Conservation (phyloP, 2,797 vertebrate species). For the Coilia nasus region DNA sequence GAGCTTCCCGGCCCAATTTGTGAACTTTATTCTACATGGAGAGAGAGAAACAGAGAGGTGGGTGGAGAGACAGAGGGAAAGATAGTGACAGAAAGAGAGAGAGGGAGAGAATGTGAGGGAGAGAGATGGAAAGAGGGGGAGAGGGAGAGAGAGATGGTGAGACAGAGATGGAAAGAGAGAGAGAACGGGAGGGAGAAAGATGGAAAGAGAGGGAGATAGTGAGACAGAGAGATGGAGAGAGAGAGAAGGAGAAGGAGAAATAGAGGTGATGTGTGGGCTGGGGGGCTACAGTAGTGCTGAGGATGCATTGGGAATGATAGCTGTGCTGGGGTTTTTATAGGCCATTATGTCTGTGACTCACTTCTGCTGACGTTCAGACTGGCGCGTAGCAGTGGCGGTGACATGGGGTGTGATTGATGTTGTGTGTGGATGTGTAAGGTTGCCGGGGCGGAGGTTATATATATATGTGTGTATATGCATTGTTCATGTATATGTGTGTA, state of each 20-base stretch:
- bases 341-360: background rate
- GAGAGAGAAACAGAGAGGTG: background rate
- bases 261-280: background rate
- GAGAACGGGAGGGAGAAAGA: background rate
- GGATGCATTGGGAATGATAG: conserved; percentile 17
- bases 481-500: too few relatives aligned
- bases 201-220: too few relatives aligned
- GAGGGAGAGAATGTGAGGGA: background rate
- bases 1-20: background rate
- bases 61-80: background rate
- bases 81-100: background rate
- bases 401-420: background rate
- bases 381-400: background rate
- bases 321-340: conserved; percentile 4
- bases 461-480: too few relatives aligned
- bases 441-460: too few relatives aligned
- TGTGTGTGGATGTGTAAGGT: background rate
- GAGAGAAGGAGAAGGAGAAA: too few relatives aligned
- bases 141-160: background rate
- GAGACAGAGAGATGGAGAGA: too few relatives aligned
- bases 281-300: conserved; percentile 10
- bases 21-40: background rate
- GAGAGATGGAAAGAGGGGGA: background rate
- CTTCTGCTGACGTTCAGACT: background rate
- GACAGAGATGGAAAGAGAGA: conserved; percentile 9